phyloP scores from a whole-genome alignment of 2,888 invertebrate species.

The Volucella bombylans region DNA sequence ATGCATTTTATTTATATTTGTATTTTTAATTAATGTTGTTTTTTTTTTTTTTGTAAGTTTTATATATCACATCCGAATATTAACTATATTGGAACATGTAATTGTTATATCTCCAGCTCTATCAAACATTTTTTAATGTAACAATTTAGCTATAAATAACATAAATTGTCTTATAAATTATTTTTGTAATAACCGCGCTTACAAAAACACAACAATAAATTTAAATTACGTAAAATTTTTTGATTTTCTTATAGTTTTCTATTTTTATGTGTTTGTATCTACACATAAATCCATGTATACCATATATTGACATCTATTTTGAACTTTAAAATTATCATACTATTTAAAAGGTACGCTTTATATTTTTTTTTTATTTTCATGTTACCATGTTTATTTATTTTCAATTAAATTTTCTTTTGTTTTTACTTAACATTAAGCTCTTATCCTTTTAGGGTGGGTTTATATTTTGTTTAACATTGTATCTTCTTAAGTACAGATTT shows the following conservation, averaged over 20 bases:
- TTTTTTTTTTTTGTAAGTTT: slow-evolving; percentile 33
- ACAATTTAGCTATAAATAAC: slow-evolving; percentile 35
- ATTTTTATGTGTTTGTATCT: slow-evolving; percentile 27
- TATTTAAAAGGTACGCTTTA: slow-evolving; percentile 43
- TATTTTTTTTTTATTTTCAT: slow-evolving; percentile 27
- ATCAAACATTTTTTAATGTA: slow-evolving; percentile 46
- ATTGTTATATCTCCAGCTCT: slow-evolving; percentile 26
- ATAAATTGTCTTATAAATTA: slow-evolving; percentile 38
- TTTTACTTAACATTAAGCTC: slow-evolving; percentile 61
- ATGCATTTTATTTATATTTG: no score
- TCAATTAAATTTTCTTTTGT: slow-evolving; percentile 16
- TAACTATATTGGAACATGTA: slow-evolving; percentile 67
- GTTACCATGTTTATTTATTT: slow-evolving; percentile 21
- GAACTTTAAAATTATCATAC: slow-evolving; percentile 52
- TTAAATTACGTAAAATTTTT: neutral
- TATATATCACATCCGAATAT: slow-evolving; percentile 71
- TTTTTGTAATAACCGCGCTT: slow-evolving; percentile 49
- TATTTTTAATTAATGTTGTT: slow-evolving; percentile 1
- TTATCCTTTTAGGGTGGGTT: slow-evolving; percentile 50
- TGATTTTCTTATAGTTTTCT: slow-evolving; percentile 43
- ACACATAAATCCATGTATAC: slow-evolving; percentile 37
- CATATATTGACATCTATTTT: slow-evolving; percentile 64
- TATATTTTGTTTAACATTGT: slow-evolving; percentile 1
- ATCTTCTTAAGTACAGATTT: slow-evolving; percentile 43
- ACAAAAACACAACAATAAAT: slow-evolving; percentile 60